Conservation (phyloP, 2,797 vertebrate species). For the Varecia variegata region DNA sequence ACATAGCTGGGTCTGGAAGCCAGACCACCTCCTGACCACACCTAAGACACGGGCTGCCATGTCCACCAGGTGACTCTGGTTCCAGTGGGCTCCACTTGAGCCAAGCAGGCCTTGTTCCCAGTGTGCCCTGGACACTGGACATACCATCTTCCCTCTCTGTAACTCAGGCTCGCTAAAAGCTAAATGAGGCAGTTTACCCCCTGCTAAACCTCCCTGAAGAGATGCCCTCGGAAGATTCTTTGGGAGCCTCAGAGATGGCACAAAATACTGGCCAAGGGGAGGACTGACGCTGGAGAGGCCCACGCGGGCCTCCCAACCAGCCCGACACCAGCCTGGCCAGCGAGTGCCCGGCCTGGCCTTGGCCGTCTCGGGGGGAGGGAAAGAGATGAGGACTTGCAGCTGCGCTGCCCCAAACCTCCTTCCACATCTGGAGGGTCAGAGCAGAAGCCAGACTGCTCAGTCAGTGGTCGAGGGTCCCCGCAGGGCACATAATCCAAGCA, state of each 20-base stretch:
- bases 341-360: neutral
- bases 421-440: neutral
- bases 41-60: neutral
- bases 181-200: neutral
- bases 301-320: neutral
- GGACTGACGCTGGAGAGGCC: neutral
- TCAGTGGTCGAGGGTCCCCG: neutral
- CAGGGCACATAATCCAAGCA: neutral
- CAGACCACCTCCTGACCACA: neutral
- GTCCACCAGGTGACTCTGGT: neutral
- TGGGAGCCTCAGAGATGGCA: neutral
- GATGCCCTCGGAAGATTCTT: neutral
- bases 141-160: neutral
- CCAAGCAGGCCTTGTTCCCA: neutral
- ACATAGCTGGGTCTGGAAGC: neutral
- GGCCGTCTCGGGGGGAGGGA: neutral
- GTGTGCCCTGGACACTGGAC: neutral
- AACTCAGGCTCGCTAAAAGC: neutral
- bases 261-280: neutral
- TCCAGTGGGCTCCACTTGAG: neutral
- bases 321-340: neutral
- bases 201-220: neutral
- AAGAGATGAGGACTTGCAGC: neutral
- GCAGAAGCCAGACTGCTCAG: neutral
- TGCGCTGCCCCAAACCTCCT: neutral